Base-by-base conservation (phyloP, 2,113 vertebrate genomes). In the Nanorana parkeri region DNA sequence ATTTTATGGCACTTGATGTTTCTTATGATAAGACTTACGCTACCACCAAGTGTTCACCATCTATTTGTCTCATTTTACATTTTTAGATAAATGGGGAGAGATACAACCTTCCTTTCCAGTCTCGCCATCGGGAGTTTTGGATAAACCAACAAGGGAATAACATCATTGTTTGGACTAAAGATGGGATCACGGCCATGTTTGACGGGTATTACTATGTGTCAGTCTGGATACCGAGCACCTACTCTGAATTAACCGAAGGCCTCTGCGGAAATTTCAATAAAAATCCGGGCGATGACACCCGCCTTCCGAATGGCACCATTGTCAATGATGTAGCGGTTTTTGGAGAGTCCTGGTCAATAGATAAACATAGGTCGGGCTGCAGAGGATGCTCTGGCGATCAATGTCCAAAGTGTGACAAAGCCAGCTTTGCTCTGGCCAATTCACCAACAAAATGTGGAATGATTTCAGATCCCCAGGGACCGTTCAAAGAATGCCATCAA, bases 171-270 rank as follows among this genome's bases (percentile, higher is more conserved):
- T 26, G 56, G 17, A 92, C 88, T 16, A 88, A 77, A 52, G 91
- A 92, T 47, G 92, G 91, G 5, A 85, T 94, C 32, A 89, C 19
- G 13, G 87, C 92, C 20, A 86, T 91, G 23, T 91, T 90, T 41
- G 89, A 91, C 68, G 85, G 87, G 0, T 67, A 79, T 7, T 91
- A 88, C 69, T 89, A 89, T 28, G 87, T 91, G 17, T 88, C 91
- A 28, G 87, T 91, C 58, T 81, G 87, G 0, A 87, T 92, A 11
- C 91, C 91, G 2, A 89, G 90, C 3, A 88, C 86, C 24, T 93
- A 91, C 80, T 81, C 86, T 80, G 76, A 52, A 47, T 88, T 84
- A 26, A 69, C 83, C 36, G 84, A 86, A 78, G 87, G 89, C 17
- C 77, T 87, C 63, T 86, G 85, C 75, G 84, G 83, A 56, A 83